These are phyloP conservation scores for Drosophila nr. perissopoda DNA, from an alignment of 2,888 invertebrate species.

Conservation along the genomic window DNA sequence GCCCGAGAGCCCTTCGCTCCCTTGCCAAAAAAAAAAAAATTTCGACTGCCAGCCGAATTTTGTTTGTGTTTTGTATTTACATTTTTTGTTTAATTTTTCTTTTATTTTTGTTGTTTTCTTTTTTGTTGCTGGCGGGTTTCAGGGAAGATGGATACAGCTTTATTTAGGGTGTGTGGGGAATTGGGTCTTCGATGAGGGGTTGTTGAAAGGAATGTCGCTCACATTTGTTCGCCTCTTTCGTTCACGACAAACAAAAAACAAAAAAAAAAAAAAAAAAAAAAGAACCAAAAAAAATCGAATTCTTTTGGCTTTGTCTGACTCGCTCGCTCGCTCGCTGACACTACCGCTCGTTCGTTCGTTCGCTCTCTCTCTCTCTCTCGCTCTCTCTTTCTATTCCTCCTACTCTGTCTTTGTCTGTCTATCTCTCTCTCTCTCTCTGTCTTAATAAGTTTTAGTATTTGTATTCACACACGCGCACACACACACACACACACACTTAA, in stretches of 20 bases:
- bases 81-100: neutral
- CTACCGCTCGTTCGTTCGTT: slow-evolving; percentile 42
- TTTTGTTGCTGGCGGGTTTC: neutral
- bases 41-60: neutral
- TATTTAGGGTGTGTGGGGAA: neutral
- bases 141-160: neutral
- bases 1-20: neutral
- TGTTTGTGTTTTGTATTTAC: neutral
- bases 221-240: slow-evolving; percentile 35
- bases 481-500: slow-evolving; percentile 18
- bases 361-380: slow-evolving; percentile 21
- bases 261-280: neutral
- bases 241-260: slow-evolving; percentile 31
- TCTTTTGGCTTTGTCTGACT: slow-evolving; percentile 47
- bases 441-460: slow-evolving; percentile 45
- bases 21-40: neutral
- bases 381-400: slow-evolving; percentile 15
- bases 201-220: slow-evolving; percentile 17
- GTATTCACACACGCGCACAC: slow-evolving; percentile 28
- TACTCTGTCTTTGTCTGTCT: slow-evolving; percentile 32
- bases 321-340: slow-evolving; percentile 61
- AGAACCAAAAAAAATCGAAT: neutral
- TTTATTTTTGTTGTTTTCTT: neutral
- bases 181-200: slow-evolving; percentile 4
- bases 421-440: slow-evolving; percentile 32